Evolutionary conservation across 2,797 vertebrate species (phyloP), one percentile per base, ranked within the genome.

Genomic region (Astyanax mexicanus): DNA sequence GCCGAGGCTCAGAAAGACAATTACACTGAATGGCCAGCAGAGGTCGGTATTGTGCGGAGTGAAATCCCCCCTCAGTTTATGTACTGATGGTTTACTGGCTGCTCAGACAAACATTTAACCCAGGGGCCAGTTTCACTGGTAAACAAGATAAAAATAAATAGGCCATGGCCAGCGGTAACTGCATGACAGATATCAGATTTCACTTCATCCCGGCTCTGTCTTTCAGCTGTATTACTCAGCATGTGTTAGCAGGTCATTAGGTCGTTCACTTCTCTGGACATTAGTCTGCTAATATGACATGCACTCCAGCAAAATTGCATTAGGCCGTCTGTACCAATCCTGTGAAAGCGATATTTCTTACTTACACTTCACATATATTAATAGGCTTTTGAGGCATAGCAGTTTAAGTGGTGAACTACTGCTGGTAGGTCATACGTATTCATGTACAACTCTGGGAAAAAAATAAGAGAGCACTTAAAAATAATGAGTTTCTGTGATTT

Each of bases 161-260:
- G 6, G 15, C 17, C 13, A 7, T 5, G 13, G 21, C 21, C 52
- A 55, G 21, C 25, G 55, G 11, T 55, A 27, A 55, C 8, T 11
- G 17, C 29, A 2, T 35, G 27, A n/a, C 17, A 19, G 27, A n/a
- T 35, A 60, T 32, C 15, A 10, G 15, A 35, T 32, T n/a, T 17
- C 29, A 9, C 57, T 37, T n/a, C 19, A n/a, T 60, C 15, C 57
- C 32, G 6, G 23, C 54, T 51, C 49, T 21, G 1, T 29, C 13
- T 57, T 32, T 15, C 13, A 60, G 57, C 29, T 60, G 57, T 60
- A 11, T 37, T 37, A 60, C 57, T 37, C 27, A 58, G 51, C 25
- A 12, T 15, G 21, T 25, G 52, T 52, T 57, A 29, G 23, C 2
- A 25, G 27, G 52, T 57, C 54, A 57, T 54, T 55, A 23, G 57